Evolutionary conservation across 2,888 invertebrate genomes (phyloP), one percentile per base, ranked within the genome.

Genomic region (Formica aserva): DNA sequence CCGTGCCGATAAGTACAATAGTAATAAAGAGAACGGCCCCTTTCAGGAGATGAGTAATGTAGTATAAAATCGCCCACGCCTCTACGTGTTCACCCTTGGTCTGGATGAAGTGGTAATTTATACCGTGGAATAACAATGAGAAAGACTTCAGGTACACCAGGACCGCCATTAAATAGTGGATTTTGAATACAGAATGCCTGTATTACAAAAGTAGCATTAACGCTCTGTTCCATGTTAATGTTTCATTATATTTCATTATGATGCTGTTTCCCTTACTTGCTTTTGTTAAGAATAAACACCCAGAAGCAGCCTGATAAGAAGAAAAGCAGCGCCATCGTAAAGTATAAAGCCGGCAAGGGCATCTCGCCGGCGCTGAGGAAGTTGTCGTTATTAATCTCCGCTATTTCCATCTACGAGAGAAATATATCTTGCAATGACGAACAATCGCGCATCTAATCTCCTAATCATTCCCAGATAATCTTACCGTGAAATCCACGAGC

Each of bases 41-140:
- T 95, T 98, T 98, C 82, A 98, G 95, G 97, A 99, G 96, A 96
- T 99, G 99, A n/a, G 99, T 98, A 76, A 99, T 97, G 93, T 99
- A 99, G 94, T 97, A 99, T 1, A 99, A 95, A 90, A 99, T 98
- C 0, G 99, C 99, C 99, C 99, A 99, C 0, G 99, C 98, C 35
- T 99, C 98, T 5, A 99, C 97, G 93, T 99, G 99, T 90, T 98
- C 98, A 0, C 99, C 99, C 88, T 97, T 96, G 22, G 96, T 97
- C 95, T 98, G 97, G 93, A 99, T 99, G 93, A 98, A 99, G 94
- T 99, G 98, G 93, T 97, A 98, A 94, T 98, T 98, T 76, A 98
- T 97, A 0, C 98, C 98, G 94, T 99, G 99, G 95, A 99, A 99
- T 85, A 99, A 97, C 74, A 99, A 95, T 0, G 99, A 98, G 32